A percentile compares a stretch with the other conserved stretches of the same genome.
Evolutionary conservation across 1,140 invertebrate genomes (phyloP).

Genomic region (Lordiphosa collinella): DNA sequence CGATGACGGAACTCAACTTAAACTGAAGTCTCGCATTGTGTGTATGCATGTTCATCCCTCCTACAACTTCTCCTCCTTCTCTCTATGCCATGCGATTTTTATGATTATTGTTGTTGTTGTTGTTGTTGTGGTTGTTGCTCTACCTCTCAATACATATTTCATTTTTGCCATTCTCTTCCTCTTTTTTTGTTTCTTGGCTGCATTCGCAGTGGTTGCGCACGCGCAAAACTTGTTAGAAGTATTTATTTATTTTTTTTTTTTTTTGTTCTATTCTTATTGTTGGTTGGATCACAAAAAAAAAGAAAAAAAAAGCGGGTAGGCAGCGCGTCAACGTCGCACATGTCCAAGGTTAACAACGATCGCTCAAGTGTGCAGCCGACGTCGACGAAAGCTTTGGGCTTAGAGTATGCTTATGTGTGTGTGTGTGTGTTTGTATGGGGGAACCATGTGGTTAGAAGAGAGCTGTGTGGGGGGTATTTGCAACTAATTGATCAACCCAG

Average conservation of each 20-base stretch:
- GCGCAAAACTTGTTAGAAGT: conserved; percentile 57
- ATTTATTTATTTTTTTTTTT: conserved; percentile 3
- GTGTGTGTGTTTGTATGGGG: too few relatives aligned
- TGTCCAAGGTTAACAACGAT: conserved; percentile 55
- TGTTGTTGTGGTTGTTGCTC: conserved; percentile 14
- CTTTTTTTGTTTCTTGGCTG: conserved; percentile 15
- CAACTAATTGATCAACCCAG: background rate
- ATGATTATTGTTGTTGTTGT: background rate
- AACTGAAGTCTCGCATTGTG: too few relatives aligned
- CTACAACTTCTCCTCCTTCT: too few relatives aligned
- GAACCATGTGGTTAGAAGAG: too few relatives aligned
- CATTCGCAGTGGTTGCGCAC: conserved; percentile 46
- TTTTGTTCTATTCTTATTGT: conserved; percentile 35
- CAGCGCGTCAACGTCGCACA: conserved; percentile 17
- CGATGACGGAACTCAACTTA: too few relatives aligned
- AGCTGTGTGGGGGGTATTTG: too few relatives aligned
- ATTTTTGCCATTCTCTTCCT: conserved; percentile 18
- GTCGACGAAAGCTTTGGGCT: too few relatives aligned
- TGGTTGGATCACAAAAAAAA: conserved; percentile 14
- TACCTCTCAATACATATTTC: conserved; percentile 23
- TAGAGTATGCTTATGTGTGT: too few relatives aligned
- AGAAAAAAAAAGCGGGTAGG: background rate
- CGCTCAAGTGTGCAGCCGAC: conserved; percentile 27
- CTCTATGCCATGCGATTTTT: too few relatives aligned
- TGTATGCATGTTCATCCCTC: too few relatives aligned